Base-by-base conservation (phyloP, 2,113 vertebrate species). In the Larimichthys crocea region DNA sequence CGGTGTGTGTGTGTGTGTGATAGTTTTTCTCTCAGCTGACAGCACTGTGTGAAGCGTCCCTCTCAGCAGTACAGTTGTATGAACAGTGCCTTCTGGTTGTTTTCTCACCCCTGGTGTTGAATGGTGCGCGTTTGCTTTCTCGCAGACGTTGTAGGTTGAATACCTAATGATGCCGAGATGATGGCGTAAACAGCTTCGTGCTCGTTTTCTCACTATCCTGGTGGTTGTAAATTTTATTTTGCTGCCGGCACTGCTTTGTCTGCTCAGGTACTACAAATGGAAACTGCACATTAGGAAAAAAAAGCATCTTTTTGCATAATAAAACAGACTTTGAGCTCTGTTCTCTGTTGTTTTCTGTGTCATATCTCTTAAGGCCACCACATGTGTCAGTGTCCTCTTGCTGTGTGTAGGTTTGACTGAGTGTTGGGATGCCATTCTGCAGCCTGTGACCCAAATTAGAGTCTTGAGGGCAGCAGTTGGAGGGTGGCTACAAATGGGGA, bases 381-480 rank as follows among this genome's bases (percentile, higher is more conserved):
- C 64, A 80, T 78, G 59, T 85, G 83, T 77, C 79, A 4, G 57
- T 49, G 66, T 83, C 72, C 66, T 82, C 74, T 55, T 44, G 60
- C 79, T 20, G 74, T 76, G 74, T 83, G 85, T 76, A 71, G 85
- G 22, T 86, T 74, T 83, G 87, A 89, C 78, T 55, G 66, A 85
- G 88, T 85, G 87, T 84, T 83, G 86, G 68, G 88, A 90, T 93
- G 92, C 90, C 90, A 88, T 92, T 92, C 90, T 88, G 87, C 85
- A 72, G 89, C 87, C 91, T 87, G 89, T 93, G 92, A 94, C 94
- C 93, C 92, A 94, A 95, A 94, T 95, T 94, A 94, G 92, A 93
- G 92, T 86, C 86, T 92, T 75, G 62, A 91, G 89, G 88, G 86
- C 83, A 89, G 77, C 80, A 82, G 86, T 84, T 88, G 78, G 80